Evolutionary conservation across 1,140 invertebrate species (phyloP).

Genomic region (Pentalonia nigronervosa): DNA sequence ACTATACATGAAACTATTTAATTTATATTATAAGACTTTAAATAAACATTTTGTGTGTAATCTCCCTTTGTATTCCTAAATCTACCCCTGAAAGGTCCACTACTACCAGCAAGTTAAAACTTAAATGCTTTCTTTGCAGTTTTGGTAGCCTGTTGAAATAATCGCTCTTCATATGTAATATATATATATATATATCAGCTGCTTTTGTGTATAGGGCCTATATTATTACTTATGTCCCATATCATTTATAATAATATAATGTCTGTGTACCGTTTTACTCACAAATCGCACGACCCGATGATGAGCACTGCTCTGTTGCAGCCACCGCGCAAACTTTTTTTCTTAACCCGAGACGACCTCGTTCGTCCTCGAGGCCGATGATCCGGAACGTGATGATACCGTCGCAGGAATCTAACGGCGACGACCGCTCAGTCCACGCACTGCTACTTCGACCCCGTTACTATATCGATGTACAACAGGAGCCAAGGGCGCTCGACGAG

Average conservation of each 20-base stretch:
- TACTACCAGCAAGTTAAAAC: too few species aligned
- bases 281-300: constrained; percentile 16
- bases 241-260: neutral
- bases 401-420: constrained; percentile 9
- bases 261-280: neutral
- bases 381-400: constrained; percentile 35
- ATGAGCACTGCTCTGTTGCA: neutral
- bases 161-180: neutral
- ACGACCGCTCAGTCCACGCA: neutral
- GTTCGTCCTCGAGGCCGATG: constrained; percentile 41
- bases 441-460: neutral
- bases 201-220: neutral
- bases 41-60: too few species aligned
- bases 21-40: too few species aligned
- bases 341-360: constrained; percentile 48
- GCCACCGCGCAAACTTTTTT: constrained; percentile 10
- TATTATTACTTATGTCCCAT: neutral
- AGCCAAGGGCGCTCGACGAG: constrained; percentile 27
- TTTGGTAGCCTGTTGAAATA: neutral
- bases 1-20: too few species aligned
- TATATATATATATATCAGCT: neutral
- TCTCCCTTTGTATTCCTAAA: neutral
- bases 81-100: neutral
- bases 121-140: neutral
- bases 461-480: neutral